Evolutionary conservation across 2,113 vertebrate genomes (phyloP).

Genomic region (Leuciscus idus): DNA sequence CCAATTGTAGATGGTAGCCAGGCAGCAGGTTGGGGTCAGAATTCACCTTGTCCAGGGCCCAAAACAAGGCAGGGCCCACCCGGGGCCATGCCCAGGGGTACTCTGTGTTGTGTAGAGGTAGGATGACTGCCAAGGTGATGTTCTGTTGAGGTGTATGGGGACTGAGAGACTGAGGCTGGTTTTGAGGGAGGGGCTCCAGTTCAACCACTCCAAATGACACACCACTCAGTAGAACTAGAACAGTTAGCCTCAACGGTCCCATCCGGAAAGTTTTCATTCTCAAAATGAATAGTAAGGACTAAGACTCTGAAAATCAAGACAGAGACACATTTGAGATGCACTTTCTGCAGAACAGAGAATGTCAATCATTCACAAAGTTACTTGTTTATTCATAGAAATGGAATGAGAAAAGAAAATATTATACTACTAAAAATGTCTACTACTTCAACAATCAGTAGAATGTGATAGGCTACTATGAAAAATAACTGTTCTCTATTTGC

Average conservation of each 20-base stretch:
- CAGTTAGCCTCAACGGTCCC: constrained; percentile 39
- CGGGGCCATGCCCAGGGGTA: constrained; percentile 94
- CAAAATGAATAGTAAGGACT: background rate
- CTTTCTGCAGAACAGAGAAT: background rate
- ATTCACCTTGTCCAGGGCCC: constrained; percentile 78
- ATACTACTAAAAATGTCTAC: background rate
- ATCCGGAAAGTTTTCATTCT: constrained; percentile 35
- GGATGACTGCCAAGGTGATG: constrained; percentile 85
- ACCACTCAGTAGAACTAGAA: constrained; percentile 51
- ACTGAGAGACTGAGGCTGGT: background rate
- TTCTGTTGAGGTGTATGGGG: constrained; percentile 49
- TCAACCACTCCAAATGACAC: constrained; percentile 51
- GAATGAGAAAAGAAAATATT: background rate
- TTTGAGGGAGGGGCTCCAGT: background rate
- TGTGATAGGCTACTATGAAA: too few relatives aligned
- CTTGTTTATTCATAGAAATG: background rate
- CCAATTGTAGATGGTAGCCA: constrained; percentile 69
- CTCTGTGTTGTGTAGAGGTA: constrained; percentile 83
- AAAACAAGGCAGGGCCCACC: constrained; percentile 82
- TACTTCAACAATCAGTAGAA: background rate
- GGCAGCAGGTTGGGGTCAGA: constrained; percentile 74
- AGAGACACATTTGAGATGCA: background rate
- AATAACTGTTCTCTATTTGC: too few relatives aligned
- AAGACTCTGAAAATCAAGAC: constrained; percentile 20
- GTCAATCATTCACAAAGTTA: background rate